Evolutionary conservation across 2,797 vertebrate species (phyloP), one percentile per base, ranked within the genome.

Genomic region (Borostomias antarcticus): DNA sequence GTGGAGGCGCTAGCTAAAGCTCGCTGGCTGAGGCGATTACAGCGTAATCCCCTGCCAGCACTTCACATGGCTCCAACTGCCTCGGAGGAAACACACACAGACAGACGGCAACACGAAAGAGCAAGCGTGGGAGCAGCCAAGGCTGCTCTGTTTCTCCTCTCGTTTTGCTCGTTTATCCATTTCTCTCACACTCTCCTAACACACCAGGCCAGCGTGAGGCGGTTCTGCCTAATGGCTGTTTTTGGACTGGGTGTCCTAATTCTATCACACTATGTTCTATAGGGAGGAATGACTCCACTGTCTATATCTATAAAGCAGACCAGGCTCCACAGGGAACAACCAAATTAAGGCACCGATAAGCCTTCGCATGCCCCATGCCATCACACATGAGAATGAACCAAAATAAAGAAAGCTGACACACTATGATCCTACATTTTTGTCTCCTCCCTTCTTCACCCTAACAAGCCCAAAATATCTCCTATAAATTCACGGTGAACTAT

Each of bases 1-100:
- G 15, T 19, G 59, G 59, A 68, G 76, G 74, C 57, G 5, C 32
- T 35, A 60, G 66, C 59, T 75, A 66, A 78, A 66, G 40, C 70
- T 69, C 70, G 17, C 43, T 19, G 51, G 23, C 69, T 70, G 69
- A 80, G 65, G 69, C 63, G 56, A 67, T 29, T 19, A 62, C 54
- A 83, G n/a, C 17, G 59, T 26, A 26, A n/a, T 60, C 76, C 40
- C 53, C 11, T 58, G n/a, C 50, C 35, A 65, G 70, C 25, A 9
- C 64, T 1, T 52, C 43, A 33, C 64, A 48, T 47, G 67, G 67
- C 58, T 62, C 30, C 68, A 45, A 72, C 33, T 25, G 50, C 58
- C 32, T 13, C 50, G 21, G 63, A 15, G 63, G 29, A 53, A 51
- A n/a, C 43, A 45, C 53, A 62, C 26, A 29, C 47, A 35, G 60